phyloP scores from a whole-genome alignment of 2,888 invertebrate genomes.

The Melanostoma scalare region DNA sequence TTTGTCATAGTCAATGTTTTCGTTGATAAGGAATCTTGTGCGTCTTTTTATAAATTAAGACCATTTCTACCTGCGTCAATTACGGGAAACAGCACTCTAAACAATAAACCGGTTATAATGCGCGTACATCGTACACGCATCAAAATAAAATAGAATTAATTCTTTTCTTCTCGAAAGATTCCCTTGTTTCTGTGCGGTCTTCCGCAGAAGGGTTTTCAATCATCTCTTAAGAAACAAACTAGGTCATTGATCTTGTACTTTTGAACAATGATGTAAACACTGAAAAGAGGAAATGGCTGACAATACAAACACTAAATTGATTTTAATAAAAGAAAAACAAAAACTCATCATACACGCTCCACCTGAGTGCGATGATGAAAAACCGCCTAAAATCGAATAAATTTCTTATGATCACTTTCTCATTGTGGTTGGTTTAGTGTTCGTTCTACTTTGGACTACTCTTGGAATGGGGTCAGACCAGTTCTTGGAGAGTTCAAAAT shows the following conservation, averaged over 20 bases:
- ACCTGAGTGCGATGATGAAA: constrained; percentile 26
- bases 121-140: neutral
- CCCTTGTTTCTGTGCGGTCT: neutral
- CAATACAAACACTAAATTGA: too few relatives aligned
- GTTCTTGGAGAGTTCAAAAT: constrained; percentile 33
- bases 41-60: constrained; percentile 31
- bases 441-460: constrained; percentile 21
- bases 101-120: constrained; percentile 22
- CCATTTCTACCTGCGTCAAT: constrained; percentile 29
- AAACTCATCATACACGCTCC: neutral
- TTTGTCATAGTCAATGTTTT: constrained; percentile 31
- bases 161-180: constrained; percentile 16
- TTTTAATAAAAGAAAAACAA: neutral
- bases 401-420: constrained; percentile 55
- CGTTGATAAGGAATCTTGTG: constrained; percentile 43
- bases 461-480: constrained; percentile 47
- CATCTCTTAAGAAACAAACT: constrained; percentile 31
- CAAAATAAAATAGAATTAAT: neutral
- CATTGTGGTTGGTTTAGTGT: constrained; percentile 4
- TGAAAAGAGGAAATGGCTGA: constrained; percentile 22
- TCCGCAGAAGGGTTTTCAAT: constrained; percentile 24
- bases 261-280: neutral
- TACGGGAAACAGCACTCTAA: constrained; percentile 5
- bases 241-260: constrained; percentile 56
- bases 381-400: constrained; percentile 24